Base-by-base conservation (phyloP, 1,140 invertebrate genomes). In the Caenorhabditis tropicalis region DNA sequence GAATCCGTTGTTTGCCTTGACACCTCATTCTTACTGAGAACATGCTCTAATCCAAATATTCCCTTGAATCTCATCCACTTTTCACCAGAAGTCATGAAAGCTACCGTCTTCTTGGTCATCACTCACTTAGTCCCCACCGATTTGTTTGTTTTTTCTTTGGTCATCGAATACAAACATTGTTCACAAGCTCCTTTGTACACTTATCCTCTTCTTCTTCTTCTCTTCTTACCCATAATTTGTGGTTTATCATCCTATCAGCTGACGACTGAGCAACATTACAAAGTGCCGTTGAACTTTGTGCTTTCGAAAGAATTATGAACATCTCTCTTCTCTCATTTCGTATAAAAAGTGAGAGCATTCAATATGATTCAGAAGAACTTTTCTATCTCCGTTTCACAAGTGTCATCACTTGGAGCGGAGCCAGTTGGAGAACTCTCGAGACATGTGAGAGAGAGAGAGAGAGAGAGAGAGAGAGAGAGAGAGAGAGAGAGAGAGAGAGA, bases 341-440 rank as follows among this genome's bases (percentile, higher is more conserved):
- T 56, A 27, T 27, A 7, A 56, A 56, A 56, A 56, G 9, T 15
- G 53, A 27, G 24, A 56, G 24, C 53, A 12, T 27, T 56, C 53
- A 12, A 10, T n/a, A 56, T 21, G 19, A 56, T 56, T 19, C 15
- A n/a, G 16, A 16, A n/a, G 15, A 6, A 6, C 39, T 43, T 43
- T 12, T 43, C 49, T 24, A 27, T 9, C 21, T 21, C 53, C 21
- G 10, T 27, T 56, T 56, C 53, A 56, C 53, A 56, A 56, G 53
- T 56, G 53, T 56, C 53, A 56, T 56, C 53, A 56, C 53, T 56
- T 56, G 53, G 53, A 56, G 53, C 53, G 53, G 53, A 56, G 53
- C 53, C 53, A 56, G 24, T 56, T 5, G 53, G 53, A 56, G 53
- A 21, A 19, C 53, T 56, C 21, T 6, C 7, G 53, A 56, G 21